Percentiles rank a stretch among this genome's conserved stretches.
Conservation (phyloP, 2,113 vertebrate species). For the Gasterosteus aculeatus region DNA sequence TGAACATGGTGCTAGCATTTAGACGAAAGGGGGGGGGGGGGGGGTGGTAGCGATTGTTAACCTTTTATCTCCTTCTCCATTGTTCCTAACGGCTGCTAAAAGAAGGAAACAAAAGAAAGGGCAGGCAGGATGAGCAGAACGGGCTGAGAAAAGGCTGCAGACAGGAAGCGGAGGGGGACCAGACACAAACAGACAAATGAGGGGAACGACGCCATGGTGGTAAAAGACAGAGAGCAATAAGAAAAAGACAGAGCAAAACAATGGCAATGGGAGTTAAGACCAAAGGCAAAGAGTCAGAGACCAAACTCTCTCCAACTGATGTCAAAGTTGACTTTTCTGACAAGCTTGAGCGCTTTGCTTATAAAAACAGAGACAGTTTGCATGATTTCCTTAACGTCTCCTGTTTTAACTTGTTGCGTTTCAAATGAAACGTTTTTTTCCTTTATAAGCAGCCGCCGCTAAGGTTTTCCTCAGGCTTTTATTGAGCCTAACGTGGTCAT, state of each 20-base stretch:
- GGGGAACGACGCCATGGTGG: not conserved
- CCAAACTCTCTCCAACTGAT: conserved; percentile 29
- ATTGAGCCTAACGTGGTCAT: conserved; percentile 25
- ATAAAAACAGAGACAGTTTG: not conserved
- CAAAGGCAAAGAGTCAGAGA: not conserved
- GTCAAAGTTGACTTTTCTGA: conserved; percentile 35
- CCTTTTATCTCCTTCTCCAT: not conserved
- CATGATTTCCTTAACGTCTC: not conserved
- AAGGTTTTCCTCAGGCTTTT: not conserved
- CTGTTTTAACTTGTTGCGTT: not conserved
- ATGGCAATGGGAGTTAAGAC: not conserved
- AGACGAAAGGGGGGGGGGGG: not conserved
- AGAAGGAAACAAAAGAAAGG: not conserved
- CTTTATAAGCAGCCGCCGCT: not conserved
- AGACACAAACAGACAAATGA: not conserved
- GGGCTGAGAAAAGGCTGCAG: not conserved
- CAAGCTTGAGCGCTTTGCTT: not conserved
- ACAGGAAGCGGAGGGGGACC: not conserved
- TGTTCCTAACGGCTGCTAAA: not conserved
- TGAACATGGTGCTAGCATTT: not conserved
- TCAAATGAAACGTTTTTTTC: not conserved
- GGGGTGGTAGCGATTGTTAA: not conserved
- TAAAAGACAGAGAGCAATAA: not conserved
- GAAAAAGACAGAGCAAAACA: not conserved
- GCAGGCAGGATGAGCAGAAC: not conserved